Base-by-base conservation (phyloP, 2,113 vertebrate species). In the Girardinichthys multiradiatus region DNA sequence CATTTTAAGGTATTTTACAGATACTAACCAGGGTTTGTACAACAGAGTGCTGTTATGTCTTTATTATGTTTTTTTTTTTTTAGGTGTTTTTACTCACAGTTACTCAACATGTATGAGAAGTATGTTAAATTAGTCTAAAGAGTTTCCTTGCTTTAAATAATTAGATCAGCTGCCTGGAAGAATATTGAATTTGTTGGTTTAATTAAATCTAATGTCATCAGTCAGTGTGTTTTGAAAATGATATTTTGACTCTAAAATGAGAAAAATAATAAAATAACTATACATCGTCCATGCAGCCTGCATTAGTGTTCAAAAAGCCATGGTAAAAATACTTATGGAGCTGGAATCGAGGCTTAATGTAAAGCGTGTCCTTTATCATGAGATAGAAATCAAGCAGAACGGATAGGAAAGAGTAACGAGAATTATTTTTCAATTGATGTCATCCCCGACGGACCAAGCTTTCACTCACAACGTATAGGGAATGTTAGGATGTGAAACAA, bases 401-500 rank as follows among this genome's bases (percentile, higher is more conserved):
- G 86, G 84, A 86, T 87, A 79, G 70, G 74, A 65, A 87, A 64
- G 48, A 87, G 86, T 74, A 82, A 81, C 65, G 79, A 79, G 70
- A 70, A 27, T 21, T 61, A 57, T 82, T 62, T 69, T 72, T n/a
- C n/a, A 66, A 84, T 68, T 66, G 76, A 79, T 72, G 73, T 79
- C 60, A 66, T 67, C 33, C 76, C 61, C 68, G 48, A 60, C 19
- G 15, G 72, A 51, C 73, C 37, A 14, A 79, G 54, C 59, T 27
- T 68, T 74, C 27, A 29, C 65, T 51, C 80, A 75, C 81, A 60
- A 76, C 28, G n/a, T n/a, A n/a, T n/a, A n/a, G n/a, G n/a, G n/a
- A n/a, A 66, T 64, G 79, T 74, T 65, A 65, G 59, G 60, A 31
- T 79, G 54, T 68, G 37, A 19, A 39, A 72, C n/a, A 21, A 51